Evolutionary conservation across 2,113 vertebrate genomes (phyloP), one percentile per base, ranked within the genome.

Genomic region (Silurus meridionalis): DNA sequence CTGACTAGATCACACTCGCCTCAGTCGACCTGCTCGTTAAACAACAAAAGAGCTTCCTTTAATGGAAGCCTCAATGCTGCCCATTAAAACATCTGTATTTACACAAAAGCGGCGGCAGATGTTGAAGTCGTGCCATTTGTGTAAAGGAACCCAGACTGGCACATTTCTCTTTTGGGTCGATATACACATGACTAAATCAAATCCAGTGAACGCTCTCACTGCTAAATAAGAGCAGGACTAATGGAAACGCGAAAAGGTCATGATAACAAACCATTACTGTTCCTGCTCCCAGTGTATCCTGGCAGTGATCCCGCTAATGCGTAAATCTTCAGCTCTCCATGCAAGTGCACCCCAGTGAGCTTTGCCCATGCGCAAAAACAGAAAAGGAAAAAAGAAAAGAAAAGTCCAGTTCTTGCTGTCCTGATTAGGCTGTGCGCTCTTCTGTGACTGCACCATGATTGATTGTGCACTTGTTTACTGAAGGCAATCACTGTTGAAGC

Each of bases 201-300:
- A 92, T 92, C 92, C 94, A 94, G 94, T 93, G 87, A 88, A 88
- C 80, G 85, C 74, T 82, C 86, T 77, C 58, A 25, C 72, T 77
- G 87, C 89, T 90, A 87, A 91, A 92, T 89, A 90, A 88, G 85
- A 90, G 94, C 94, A 94, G 96, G 95, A 95, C 96, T 97, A 96
- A 98, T 97, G 96, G 96, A 97, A 97, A 97, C 95, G 95, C 96
- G 88, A 85, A 96, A 95, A 97, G 95, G 96, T 98, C 96, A 97
- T 94, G 93, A 97, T 98, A 97, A 98, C 97, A 99, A 98, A 97
- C 96, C 96, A 96, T 97, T 97, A 95, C 94, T 95, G 96, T 92
- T 95, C 95, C 93, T 89, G 85, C 89, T 91, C 88, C 75, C 90
- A 52, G 89, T 90, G 90, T 60, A 84, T 93, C 93, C 95, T 96